phyloP scores from a whole-genome alignment of 2,113 vertebrate genomes.

The Aspiorhynchus laticeps region DNA sequence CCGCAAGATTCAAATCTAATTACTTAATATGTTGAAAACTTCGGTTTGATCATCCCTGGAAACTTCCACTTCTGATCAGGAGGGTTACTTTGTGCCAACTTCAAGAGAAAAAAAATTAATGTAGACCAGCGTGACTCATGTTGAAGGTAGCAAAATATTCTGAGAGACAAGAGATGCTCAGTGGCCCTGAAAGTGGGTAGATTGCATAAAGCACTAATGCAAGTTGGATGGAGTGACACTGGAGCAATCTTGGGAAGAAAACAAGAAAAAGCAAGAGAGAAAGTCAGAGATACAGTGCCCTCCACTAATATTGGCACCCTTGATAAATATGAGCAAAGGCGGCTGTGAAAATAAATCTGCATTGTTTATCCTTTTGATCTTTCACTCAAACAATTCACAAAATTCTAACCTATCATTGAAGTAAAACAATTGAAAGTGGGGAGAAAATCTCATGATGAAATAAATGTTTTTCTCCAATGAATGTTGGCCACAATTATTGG shows the following conservation, averaged over 20 bases:
- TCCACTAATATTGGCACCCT: too few relatives aligned
- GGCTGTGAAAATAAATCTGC: too few relatives aligned
- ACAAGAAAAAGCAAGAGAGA: conserved; percentile 14
- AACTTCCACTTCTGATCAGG: background rate
- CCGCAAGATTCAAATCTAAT: conserved; percentile 1
- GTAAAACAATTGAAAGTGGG: too few relatives aligned
- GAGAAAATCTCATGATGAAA: too few relatives aligned
- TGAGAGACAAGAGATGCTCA: background rate
- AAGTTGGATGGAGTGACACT: conserved; percentile 9
- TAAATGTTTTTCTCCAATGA: too few relatives aligned
- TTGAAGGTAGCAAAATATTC: background rate
- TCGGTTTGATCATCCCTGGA: background rate
- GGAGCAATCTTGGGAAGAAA: background rate
- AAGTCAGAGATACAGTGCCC: conserved; percentile 21
- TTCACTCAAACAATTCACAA: too few relatives aligned
- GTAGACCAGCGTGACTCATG: background rate
- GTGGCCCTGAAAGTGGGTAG: background rate
- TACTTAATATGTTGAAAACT: background rate
- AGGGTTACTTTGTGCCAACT: background rate
- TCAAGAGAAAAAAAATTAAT: background rate
- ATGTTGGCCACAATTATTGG: too few relatives aligned
- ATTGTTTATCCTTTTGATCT: too few relatives aligned
- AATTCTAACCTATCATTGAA: too few relatives aligned
- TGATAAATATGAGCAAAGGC: too few relatives aligned
- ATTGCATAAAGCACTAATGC: background rate